Evolutionary conservation across 2,113 vertebrate genomes (phyloP), one percentile per base, ranked within the genome.

Genomic region (Pagrus major): DNA sequence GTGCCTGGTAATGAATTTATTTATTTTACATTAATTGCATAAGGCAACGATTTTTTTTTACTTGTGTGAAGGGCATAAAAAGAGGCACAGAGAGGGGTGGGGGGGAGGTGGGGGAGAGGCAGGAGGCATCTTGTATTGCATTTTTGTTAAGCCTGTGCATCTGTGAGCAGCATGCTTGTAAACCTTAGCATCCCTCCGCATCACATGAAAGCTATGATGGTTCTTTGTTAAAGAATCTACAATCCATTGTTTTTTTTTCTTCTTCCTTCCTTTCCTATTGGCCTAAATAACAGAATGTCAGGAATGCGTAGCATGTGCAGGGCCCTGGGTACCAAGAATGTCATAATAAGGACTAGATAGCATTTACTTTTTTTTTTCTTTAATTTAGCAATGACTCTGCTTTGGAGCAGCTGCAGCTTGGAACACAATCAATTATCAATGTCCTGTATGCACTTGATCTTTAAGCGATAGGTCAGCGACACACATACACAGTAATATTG

Each of bases 121-220:
- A 63, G 63, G 47, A 71, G 78, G 54, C 44, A 72, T 81, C 54
- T 76, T 71, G 68, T 37, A 64, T 81, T 85, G 80, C 42, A 84
- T 86, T 90, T 91, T 87, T 85, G 61, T 91, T 88, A 66, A 84
- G 75, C 49, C 61, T 49, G 81, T 90, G 90, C 94, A 93, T 93
- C 89, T 93, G 93, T 87, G 88, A 88, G 71, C 91, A 83, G 88
- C 88, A 91, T 93, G 92, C 89, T 93, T 91, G 90, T 93, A 93
- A 94, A 95, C 63, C 72, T 29, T 59, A 72, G 76, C 83, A 78
- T 93, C 86, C 47, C 77, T 83, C 55, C 37, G 70, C 78, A 75
- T 87, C 85, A 86, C 89, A 86, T 83, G 69, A 89, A 89, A 86
- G 78, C 84, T 74, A 47, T 46, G 79, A 47, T 80, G 77, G 63